Evolutionary conservation across 2,797 vertebrate species (phyloP), one percentile per base, ranked within the genome.

Genomic region (Tragopan temminckii): DNA sequence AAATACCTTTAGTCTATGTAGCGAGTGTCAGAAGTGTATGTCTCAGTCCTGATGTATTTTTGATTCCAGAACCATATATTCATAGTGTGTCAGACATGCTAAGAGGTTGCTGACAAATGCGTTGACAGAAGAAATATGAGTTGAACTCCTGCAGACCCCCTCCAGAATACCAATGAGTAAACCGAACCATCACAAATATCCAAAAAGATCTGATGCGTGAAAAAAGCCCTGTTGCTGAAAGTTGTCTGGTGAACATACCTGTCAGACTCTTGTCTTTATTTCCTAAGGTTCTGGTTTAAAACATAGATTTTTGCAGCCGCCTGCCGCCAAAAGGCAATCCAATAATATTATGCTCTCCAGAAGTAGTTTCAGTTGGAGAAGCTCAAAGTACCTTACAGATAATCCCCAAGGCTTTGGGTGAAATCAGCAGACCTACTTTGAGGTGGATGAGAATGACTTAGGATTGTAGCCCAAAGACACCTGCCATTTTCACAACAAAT

Each of bases 41-140:
- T 64, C 46, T 94, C 85, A 70, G 50, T 88, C 85, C 69, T 85
- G 85, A 71, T 89, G 19, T 18, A 85, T 69, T 94, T 95, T 85
- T 90, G 75, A 92, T 92, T 93, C 59, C 55, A 55, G 63, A 91
- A 42, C 58, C 79, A 61, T 70, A 20, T 67, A 80, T 80, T 85
- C 90, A 59, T 74, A 85, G 79, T 83, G 92, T 13, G 18, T 92
- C 93, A 95, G 72, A 85, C 58, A 76, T 43, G 46, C 72, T 83
- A 92, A 94, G 62, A 89, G 93, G 72, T 63, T 79, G 38, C 70
- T 89, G 69, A 89, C 89, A 87, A 83, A 79, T 0, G 8, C 91
- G 79, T 83, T 90, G 94, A 91, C 0, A 14, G 79, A 85, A 89
- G 79, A 95, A 95, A 92, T 90, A 63, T 3, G 59, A 67, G 33